Conservation (phyloP, 2,888 invertebrate species). For the Patella pellucida region DNA sequence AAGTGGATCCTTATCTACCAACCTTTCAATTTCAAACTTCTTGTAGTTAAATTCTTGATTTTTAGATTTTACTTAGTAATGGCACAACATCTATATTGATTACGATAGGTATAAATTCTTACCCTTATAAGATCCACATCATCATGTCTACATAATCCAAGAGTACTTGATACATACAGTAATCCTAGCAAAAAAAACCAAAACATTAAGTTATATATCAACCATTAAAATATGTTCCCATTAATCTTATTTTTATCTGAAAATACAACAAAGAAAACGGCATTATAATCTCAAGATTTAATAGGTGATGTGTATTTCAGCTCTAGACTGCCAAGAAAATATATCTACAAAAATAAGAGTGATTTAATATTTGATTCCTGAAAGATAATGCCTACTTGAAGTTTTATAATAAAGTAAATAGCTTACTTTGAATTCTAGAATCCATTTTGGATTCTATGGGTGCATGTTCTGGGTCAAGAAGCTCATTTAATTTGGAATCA, state of each 20-base stretch:
- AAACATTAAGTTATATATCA: conserved; percentile 12
- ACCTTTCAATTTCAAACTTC: no score
- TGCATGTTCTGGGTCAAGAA: conserved; percentile 56
- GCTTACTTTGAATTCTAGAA: conserved; percentile 61
- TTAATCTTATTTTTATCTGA: no score
- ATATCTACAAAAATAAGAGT: no score
- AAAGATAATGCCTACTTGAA: background rate
- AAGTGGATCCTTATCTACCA: no score
- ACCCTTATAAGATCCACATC: conserved; percentile 66
- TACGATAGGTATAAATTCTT: conserved; percentile 26
- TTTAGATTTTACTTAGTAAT: background rate
- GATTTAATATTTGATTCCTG: background rate
- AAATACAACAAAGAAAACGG: no score
- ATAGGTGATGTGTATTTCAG: no score
- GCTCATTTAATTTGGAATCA: conserved; percentile 55
- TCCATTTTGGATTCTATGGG: conserved; percentile 58
- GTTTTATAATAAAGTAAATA: background rate
- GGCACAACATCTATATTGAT: background rate
- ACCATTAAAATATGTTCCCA: no score
- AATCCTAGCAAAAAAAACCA: conserved; percentile 48
- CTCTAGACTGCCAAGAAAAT: no score
- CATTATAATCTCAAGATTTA: no score
- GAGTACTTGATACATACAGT: conserved; percentile 58
- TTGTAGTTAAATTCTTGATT: no score
- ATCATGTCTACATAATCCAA: conserved; percentile 62